Evolutionary conservation across 2,888 invertebrate genomes (phyloP), one percentile per base, ranked within the genome.

Genomic region (Lasius fuliginosus): DNA sequence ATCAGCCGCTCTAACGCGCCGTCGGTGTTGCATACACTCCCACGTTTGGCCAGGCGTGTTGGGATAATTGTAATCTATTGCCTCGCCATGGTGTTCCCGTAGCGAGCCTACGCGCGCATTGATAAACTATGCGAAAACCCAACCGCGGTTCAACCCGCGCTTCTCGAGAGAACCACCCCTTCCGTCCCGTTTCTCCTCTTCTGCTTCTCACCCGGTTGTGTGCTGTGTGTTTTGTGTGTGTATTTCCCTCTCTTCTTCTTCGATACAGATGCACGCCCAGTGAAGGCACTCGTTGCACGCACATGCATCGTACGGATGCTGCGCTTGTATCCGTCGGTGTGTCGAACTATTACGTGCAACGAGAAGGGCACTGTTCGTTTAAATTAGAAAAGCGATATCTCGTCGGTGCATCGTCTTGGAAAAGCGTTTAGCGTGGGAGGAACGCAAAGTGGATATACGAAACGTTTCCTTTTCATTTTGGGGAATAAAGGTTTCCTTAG

Each of bases 41-140:
- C 92, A 93, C 92, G 92, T 92, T 92, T 91, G 90, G 89, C 88
- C 89, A 86, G 92, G 92, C 93, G 91, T 93, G 93, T 92, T 90
- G 91, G 92, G 93, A 94, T 94, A 94, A 94, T 94, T 94, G 94
- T 94, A 94, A 94, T 94, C 94, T 94, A 94, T 93, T 92, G 93
- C 93, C 91, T 88, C 86, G 90, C 86, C 85, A 84, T 86, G 87
- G 89, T 90, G 88, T 89, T 91, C 91, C 87, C 87, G 85, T 88
- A 88, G 75, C 83, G 88, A 88, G 83, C 88, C 88, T 87, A 92
- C 89, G 88, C 89, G 88, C 90, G 90, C 91, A 86, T 93, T 92
- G 92, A 93, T 93, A 91, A 93, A 93, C 90, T 90, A 90, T 90
- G 90, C 91, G 89, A 90, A 30, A 92, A 90, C 82, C 87, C 65